Conservation (phyloP, 2,113 vertebrate species). For the Ciconia boyciana region DNA sequence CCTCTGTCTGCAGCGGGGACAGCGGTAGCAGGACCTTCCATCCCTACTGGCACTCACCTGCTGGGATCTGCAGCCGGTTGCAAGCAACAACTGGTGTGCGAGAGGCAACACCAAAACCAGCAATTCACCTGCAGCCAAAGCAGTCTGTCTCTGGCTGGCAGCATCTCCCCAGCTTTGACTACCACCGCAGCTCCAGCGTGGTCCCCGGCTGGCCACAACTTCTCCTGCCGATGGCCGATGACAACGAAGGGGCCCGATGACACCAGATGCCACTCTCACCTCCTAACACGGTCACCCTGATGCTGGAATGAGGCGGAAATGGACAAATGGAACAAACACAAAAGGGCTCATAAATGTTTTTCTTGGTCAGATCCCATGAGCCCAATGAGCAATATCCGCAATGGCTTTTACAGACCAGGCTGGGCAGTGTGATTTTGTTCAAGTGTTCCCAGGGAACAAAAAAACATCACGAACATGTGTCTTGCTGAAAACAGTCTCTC, state of each 20-base stretch:
- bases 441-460: slow-evolving; percentile 24
- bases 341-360: background rate
- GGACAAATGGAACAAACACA: background rate
- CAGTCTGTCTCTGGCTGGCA: background rate
- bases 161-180: background rate
- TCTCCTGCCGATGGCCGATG: rapidly evolving
- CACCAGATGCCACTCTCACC: background rate
- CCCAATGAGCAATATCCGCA: background rate
- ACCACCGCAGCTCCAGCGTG: background rate
- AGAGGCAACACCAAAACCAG: background rate
- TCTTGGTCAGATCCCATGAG: slow-evolving; percentile 13
- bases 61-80: background rate
- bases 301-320: background rate
- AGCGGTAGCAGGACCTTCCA: background rate
- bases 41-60: background rate
- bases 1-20: background rate
- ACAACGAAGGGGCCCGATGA: rapidly evolving
- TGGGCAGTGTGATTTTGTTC: background rate
- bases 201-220: background rate
- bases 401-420: slow-evolving; percentile 23
- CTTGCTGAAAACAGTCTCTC: background rate
- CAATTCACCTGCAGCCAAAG: background rate
- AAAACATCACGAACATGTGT: background rate
- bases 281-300: background rate
- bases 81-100: rapidly evolving